These are phyloP conservation scores for Mythimna pallens DNA, from an alignment of 2,888 invertebrate species.

Conservation along the genomic window DNA sequence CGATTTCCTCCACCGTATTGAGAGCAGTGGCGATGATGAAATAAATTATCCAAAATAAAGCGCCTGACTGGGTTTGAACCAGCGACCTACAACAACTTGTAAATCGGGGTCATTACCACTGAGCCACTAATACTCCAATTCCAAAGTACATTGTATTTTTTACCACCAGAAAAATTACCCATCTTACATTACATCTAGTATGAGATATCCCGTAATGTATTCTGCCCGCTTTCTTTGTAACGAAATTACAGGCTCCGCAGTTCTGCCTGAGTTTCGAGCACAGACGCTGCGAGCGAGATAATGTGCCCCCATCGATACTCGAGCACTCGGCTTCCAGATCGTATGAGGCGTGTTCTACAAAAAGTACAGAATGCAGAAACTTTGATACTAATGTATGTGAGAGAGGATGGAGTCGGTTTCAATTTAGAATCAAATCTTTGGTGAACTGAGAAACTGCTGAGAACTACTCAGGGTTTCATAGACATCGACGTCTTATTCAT, in stretches of 20 bases:
- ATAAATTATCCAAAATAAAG: too few relatives aligned
- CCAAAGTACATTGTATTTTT: neutral
- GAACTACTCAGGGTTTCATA: too few relatives aligned
- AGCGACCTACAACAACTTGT: too few relatives aligned
- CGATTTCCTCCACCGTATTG: too few relatives aligned
- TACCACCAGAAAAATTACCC: neutral
- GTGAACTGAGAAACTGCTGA: neutral
- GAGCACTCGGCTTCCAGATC: neutral
- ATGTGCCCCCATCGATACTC: slow-evolving; percentile 11
- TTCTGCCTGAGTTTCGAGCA: neutral
- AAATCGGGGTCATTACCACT: too few relatives aligned
- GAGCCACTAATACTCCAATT: neutral
- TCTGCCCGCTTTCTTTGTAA: slow-evolving; percentile 28
- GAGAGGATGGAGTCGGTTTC: neutral
- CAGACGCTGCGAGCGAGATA: slow-evolving; percentile 3
- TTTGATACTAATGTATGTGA: neutral
- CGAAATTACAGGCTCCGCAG: slow-evolving; percentile 16
- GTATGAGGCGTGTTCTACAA: too few relatives aligned
- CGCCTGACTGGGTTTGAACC: too few relatives aligned
- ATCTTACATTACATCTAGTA: slow-evolving; percentile 1
- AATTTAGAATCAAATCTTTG: neutral
- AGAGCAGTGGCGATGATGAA: too few relatives aligned
- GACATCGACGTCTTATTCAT: too few relatives aligned
- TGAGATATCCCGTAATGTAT: slow-evolving; percentile 28
- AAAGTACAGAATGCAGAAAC: neutral